Percentiles rank a stretch among this genome's conserved stretches.
Conservation (phyloP, 2,113 vertebrate species). For the Pelecanus crispus region DNA sequence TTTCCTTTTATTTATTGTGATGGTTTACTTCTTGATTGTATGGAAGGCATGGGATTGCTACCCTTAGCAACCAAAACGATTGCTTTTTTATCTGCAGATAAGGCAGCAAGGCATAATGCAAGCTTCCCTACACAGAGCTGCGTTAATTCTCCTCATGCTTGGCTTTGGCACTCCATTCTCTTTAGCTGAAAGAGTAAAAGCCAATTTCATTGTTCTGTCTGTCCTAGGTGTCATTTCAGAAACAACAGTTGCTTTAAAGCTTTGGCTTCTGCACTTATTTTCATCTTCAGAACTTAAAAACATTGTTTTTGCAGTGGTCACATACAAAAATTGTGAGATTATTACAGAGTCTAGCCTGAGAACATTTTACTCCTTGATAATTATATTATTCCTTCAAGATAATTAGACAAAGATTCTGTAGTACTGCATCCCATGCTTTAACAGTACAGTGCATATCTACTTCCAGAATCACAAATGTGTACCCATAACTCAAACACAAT, state of each 20-base stretch:
- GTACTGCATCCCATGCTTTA: not conserved
- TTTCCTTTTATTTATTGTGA: not conserved
- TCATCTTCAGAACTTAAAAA: not conserved
- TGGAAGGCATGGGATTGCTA: not conserved
- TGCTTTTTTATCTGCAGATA: not conserved
- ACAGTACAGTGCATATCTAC: not conserved
- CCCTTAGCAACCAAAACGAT: not conserved
- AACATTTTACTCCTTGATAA: not conserved
- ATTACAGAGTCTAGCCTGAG: not conserved
- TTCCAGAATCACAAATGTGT: not conserved
- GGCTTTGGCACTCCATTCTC: not conserved
- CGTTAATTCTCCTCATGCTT: not conserved
- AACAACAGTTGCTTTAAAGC: not conserved
- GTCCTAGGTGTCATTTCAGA: not conserved
- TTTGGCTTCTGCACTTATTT: not conserved
- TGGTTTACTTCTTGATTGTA: slow-evolving; percentile 6
- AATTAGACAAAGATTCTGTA: not conserved
- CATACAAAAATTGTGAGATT: not conserved
- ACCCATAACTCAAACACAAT: not conserved
- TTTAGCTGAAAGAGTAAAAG: not conserved
- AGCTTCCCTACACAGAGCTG: not conserved
- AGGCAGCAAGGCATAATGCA: not conserved
- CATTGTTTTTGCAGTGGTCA: not conserved
- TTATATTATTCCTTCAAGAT: not conserved
- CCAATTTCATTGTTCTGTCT: not conserved